Evolutionary conservation across 2,888 invertebrate species (phyloP), one percentile per base, ranked within the genome.

Genomic region (Maniola hyperantus): DNA sequence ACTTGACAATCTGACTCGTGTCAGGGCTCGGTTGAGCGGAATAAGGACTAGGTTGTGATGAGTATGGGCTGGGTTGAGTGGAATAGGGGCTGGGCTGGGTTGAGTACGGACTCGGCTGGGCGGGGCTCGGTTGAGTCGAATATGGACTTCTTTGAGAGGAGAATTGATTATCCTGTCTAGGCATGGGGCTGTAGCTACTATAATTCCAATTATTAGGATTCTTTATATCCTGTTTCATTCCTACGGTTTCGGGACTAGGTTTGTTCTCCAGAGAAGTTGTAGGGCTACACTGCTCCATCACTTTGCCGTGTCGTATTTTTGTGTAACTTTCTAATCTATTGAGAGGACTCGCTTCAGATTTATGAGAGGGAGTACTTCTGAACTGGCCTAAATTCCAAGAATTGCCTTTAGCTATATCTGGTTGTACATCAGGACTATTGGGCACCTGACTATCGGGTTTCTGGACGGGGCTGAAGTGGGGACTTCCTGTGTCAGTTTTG

Each of bases 71-170:
- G 48, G 90, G 91, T 65, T 91, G 91, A 0, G 91, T 83, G 1
- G 91, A 90, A 67, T 91, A 91, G 0, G 92, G 91, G 73, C 92
- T 92, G 33, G 92, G 92, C 71, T 92, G 92, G 46, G 91, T 88
- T 63, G 86, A 89, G 68, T 91, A 91, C 0, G 91, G 91, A 72
- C 91, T 91, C n/a, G 92, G 92, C 71, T 92, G 92, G 46, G 91
- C 88, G 0, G 91, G 91, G 72, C 91, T 91, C 59, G 91, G 91
- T 76, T 91, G 91, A 42, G 91, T 86, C 4, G 91, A 91, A 72
- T 92, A 92, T 1, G 92, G 92, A 76, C 92, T 92, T 68, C 89
- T 82, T 74, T 92, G 92, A 1, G 92, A 87, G 6, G 91, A 86
- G 67, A 90, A 91, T 67, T 88, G 88, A 67, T 76, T 82, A 20